Percentiles rank a stretch among this genome's conserved stretches.
These are phyloP conservation scores for Megalops atlanticus DNA, from an alignment of 2,113 vertebrate species.

Conservation along the genomic window DNA sequence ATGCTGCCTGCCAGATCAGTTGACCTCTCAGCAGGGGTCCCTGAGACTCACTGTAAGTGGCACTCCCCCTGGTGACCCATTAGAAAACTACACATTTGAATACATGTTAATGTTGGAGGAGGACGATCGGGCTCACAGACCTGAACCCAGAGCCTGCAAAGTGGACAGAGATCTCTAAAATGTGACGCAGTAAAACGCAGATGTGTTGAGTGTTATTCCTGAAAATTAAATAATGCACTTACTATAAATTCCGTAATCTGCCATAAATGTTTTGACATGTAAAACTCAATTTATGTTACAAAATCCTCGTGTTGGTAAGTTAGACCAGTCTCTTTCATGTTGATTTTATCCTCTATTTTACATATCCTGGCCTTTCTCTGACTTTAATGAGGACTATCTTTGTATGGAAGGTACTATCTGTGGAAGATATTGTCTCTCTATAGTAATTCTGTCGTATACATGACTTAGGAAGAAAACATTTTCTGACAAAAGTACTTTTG, in stretches of 20 bases:
- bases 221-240: neutral
- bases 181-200: neutral
- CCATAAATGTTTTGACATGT: too few species aligned
- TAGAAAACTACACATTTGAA: conserved; percentile 23
- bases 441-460: neutral
- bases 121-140: neutral
- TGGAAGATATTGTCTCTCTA: neutral
- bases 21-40: conserved; percentile 17
- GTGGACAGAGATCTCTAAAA: neutral
- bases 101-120: neutral
- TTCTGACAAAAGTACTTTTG: neutral
- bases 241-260: too few species aligned
- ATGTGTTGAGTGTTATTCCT: conserved; percentile 27
- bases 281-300: too few species aligned
- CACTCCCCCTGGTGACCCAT: conserved; percentile 35
- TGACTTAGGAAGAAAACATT: neutral
- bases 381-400: neutral
- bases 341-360: too few species aligned
- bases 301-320: too few species aligned
- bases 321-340: too few species aligned
- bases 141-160: too few species aligned
- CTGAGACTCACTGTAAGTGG: neutral
- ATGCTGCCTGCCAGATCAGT: neutral
- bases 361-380: conserved; percentile 24
- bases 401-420: neutral